These are phyloP conservation scores for Coendou prehensilis DNA, from an alignment of 2,797 vertebrate genomes.

Conservation along the genomic window DNA sequence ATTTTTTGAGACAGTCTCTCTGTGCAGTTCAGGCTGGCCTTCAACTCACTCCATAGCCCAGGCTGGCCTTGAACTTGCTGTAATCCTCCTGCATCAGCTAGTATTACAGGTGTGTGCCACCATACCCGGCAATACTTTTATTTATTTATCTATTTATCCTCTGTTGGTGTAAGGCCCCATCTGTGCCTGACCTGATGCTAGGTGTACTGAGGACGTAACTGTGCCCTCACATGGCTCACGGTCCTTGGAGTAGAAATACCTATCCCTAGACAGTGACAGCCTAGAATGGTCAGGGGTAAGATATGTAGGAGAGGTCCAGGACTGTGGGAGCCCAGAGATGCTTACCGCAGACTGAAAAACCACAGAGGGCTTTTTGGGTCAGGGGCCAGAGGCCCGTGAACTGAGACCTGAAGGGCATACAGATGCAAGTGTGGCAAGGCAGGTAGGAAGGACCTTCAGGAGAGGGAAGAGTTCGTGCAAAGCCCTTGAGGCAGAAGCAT, in stretches of 20 bases:
- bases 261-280: not conserved
- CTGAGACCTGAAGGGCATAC: not conserved
- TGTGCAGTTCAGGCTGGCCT: not conserved
- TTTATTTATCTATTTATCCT: not conserved
- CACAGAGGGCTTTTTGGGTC: conserved; percentile 38
- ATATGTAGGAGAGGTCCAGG: not conserved
- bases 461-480: not conserved
- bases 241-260: not conserved
- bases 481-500: conserved; percentile 14
- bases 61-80: not conserved
- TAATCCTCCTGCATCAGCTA: not conserved
- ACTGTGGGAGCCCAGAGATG: not conserved
- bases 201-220: conserved; percentile 2
- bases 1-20: not conserved
- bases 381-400: not conserved
- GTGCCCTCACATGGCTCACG: not conserved
- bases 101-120: not conserved
- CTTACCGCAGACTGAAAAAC: not conserved
- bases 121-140: not conserved
- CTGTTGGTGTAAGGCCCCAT: not conserved
- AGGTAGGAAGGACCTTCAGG: not conserved
- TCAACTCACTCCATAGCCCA: not conserved
- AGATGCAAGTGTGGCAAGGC: not conserved
- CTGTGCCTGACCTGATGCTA: conserved; percentile 16
- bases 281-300: not conserved